Base-by-base conservation (phyloP, 1,140 invertebrate species). In the Helicorthomorpha holstii region DNA sequence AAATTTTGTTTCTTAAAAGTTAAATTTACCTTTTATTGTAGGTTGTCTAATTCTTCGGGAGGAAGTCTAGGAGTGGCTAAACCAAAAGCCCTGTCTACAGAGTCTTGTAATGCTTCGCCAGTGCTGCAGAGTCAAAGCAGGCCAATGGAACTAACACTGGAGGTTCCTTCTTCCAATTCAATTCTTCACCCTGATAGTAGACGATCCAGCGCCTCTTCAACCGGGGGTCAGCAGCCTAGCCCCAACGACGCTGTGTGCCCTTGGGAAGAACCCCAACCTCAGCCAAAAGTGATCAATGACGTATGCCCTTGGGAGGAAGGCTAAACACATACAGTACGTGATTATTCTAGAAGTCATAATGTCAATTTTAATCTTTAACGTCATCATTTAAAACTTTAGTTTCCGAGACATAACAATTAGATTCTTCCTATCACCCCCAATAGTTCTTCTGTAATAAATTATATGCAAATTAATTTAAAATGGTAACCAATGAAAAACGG, bases 221-320 rank as follows among this genome's bases (percentile, higher is more conserved):
- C 29, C 34, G 49, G 34, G 25, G 24, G 51, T 60, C 26, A 21
- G 61, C 14, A 55, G 63, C 47, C 49, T n/a, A n/a, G 61, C 25
- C 55, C 58, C 68, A 61, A 27, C 61, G 60, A 53, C 60, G 60
- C 10, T 55, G 74, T 81, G 2, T 82, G 79, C 60, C 80, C 79
- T 14, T 82, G 79, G 79, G 79, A 82, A 57, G 58, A 67, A 21
- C 45, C 51, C 43, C 51, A 53, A 53, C 29, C 29, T 7, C 29
- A 7, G n/a, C 4, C 54, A 56, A 7, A 50, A 48, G 42, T 46
- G 26, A 2, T 49, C 27, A 38, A 52, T 55, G 57, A 59, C 38
- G 57, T 61, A 1, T 60, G 58, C 43, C 58, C 59, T 1, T 60
- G 59, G 58, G 58, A 60, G 49, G 53, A 26, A 16, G 29, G 16